A percentile compares a stretch with the other conserved stretches of the same genome.
Evolutionary conservation across 1,140 invertebrate genomes (phyloP).

Genomic region (Fopius arisanus): DNA sequence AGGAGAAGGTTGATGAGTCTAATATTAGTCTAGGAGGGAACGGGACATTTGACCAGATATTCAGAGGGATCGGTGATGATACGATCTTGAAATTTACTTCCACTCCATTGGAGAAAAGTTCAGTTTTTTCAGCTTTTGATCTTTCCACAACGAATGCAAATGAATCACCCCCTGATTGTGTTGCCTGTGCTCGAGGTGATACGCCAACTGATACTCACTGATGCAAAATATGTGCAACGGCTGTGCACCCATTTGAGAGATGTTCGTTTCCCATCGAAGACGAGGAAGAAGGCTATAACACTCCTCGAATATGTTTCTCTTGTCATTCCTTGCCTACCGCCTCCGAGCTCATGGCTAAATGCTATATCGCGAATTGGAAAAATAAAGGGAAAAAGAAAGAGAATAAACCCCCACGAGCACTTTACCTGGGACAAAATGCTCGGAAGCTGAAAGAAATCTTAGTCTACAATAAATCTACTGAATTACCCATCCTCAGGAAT

Average conservation of each 20-base stretch:
- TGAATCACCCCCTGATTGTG: background rate
- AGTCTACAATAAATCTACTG: background rate
- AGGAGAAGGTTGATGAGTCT: background rate
- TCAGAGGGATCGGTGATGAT: background rate
- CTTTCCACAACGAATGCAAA: background rate
- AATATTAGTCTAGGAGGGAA: background rate
- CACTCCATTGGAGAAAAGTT: background rate
- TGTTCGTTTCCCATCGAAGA: background rate
- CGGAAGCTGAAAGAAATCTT: background rate
- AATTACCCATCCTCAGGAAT: background rate
- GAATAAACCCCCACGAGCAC: background rate
- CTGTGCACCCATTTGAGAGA: background rate
- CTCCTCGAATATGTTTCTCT: background rate
- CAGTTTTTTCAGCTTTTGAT: background rate
- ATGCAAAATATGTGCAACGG: background rate
- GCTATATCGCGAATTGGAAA: background rate
- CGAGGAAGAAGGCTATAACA: background rate
- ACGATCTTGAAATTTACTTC: background rate
- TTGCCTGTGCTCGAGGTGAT: background rate
- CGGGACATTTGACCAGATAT: background rate
- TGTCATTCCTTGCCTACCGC: background rate
- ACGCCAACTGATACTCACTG: background rate
- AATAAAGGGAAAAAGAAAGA: background rate
- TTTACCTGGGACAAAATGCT: background rate
- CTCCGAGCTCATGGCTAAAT: background rate